Percentiles rank a stretch among this genome's conserved stretches.
Evolutionary conservation across 2,888 invertebrate species (phyloP).

Genomic region (Drosophila anceps): DNA sequence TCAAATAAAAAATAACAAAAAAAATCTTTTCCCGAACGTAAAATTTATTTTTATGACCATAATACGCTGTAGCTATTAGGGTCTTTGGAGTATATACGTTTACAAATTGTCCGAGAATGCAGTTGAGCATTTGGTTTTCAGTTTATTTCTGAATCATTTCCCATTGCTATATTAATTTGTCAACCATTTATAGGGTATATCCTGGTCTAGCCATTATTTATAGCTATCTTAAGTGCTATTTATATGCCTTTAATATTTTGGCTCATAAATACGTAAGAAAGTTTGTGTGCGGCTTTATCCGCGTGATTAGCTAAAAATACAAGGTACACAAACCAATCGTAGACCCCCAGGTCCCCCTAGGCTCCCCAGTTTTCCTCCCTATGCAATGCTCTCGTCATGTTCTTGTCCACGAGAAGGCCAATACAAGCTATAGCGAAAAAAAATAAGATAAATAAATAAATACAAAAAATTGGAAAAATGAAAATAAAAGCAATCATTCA

Average conservation of each 20-base stretch:
- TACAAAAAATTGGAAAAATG: neutral
- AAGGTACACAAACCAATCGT: slow-evolving; percentile 41
- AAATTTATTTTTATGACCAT: slow-evolving; percentile 45
- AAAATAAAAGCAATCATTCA: slow-evolving; percentile 32
- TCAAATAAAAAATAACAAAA: slow-evolving; percentile 14
- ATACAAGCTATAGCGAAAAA: neutral
- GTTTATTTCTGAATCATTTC: neutral
- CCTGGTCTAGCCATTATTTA: neutral
- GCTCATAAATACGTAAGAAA: slow-evolving; percentile 38
- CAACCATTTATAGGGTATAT: neutral
- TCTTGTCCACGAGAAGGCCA: slow-evolving; percentile 43
- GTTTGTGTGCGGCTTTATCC: slow-evolving; percentile 63
- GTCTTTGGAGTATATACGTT: neutral
- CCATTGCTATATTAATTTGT: neutral
- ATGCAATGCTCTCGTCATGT: slow-evolving; percentile 15
- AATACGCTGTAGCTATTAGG: slow-evolving; percentile 35
- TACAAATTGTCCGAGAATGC: neutral
- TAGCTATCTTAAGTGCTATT: slow-evolving; percentile 31
- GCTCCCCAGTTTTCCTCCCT: neutral
- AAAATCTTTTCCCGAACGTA: slow-evolving; percentile 43
- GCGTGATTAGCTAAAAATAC: slow-evolving; percentile 73
- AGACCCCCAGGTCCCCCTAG: neutral
- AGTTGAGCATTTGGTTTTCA: neutral
- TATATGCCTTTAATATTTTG: slow-evolving; percentile 52
- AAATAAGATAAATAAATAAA: slow-evolving; percentile 1